phyloP scores from a whole-genome alignment of 2,888 invertebrate genomes.

The Caradrina clavipalpis region DNA sequence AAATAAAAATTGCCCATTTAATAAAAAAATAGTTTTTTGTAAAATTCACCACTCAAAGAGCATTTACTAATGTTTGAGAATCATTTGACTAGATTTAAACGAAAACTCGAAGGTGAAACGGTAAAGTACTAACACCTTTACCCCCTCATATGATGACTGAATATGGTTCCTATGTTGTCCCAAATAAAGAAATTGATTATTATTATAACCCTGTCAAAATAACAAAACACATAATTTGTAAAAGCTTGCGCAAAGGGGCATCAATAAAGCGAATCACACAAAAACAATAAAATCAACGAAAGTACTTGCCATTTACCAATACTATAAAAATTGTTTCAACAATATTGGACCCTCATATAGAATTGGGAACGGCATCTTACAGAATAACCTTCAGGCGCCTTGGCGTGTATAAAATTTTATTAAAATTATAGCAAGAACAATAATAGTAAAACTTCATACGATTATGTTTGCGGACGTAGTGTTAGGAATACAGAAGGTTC shows the following conservation, averaged over 20 bases:
- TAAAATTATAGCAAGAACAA: slow-evolving; percentile 53
- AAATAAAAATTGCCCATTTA: no score
- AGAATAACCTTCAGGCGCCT: slow-evolving; percentile 12
- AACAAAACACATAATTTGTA: background rate
- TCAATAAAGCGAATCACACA: slow-evolving; percentile 13
- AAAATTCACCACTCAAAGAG: no score
- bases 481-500: slow-evolving; percentile 7
- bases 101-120: background rate
- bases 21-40: no score
- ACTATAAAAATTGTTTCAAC: slow-evolving; percentile 35
- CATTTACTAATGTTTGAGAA: no score
- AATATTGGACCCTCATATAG: slow-evolving; percentile 38
- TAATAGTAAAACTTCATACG: slow-evolving; percentile 59
- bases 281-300: slow-evolving; percentile 32
- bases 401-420: slow-evolving; percentile 61
- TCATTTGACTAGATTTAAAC: no score
- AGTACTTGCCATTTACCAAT: slow-evolving; percentile 22
- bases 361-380: slow-evolving; percentile 23
- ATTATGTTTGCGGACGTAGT: slow-evolving; percentile 24
- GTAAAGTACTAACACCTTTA: background rate
- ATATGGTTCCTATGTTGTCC: no score
- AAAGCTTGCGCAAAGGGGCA: background rate
- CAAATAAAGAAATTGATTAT: no score
- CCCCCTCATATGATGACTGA: no score
- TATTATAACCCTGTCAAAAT: background rate